phyloP scores from a whole-genome alignment of 2,113 vertebrate species.

The Austrofundulus limnaeus region DNA sequence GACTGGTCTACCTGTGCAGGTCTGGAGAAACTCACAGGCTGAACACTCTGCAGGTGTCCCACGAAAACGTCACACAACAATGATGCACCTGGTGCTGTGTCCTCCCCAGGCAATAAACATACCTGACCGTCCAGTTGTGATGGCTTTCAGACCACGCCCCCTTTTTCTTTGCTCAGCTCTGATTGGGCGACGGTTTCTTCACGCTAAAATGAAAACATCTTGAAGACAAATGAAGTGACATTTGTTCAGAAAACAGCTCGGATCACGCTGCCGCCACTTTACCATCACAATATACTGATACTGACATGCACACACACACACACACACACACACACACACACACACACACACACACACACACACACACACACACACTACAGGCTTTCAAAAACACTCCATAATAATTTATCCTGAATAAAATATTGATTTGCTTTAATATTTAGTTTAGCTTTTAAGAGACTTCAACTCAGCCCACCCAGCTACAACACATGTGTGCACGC shows the following conservation, averaged over 20 bases:
- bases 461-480: slow-evolving; percentile 6
- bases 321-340: slow-evolving; percentile 32
- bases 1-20: too few species aligned
- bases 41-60: too few species aligned
- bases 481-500: slow-evolving; percentile 21
- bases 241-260: slow-evolving; percentile 9
- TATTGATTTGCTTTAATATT: slow-evolving; percentile 65
- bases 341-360: slow-evolving; percentile 11
- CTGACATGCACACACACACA: slow-evolving; percentile 32
- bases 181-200: not conserved
- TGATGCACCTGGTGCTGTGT: too few species aligned
- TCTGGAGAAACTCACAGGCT: too few species aligned
- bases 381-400: slow-evolving; percentile 51
- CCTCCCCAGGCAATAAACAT: too few species aligned
- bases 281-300: slow-evolving; percentile 32
- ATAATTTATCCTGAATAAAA: slow-evolving; percentile 62
- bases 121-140: too few species aligned
- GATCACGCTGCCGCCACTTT: not conserved
- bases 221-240: slow-evolving; percentile 17
- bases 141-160: too few species aligned
- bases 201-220: not conserved
- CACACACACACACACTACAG: too few species aligned
- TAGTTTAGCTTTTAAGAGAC: slow-evolving; percentile 57
- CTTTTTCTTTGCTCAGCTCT: too few species aligned
- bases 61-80: too few species aligned